Evolutionary conservation across 2,113 vertebrate genomes (phyloP).

Genomic region (Poeciliopsis occidentalis): DNA sequence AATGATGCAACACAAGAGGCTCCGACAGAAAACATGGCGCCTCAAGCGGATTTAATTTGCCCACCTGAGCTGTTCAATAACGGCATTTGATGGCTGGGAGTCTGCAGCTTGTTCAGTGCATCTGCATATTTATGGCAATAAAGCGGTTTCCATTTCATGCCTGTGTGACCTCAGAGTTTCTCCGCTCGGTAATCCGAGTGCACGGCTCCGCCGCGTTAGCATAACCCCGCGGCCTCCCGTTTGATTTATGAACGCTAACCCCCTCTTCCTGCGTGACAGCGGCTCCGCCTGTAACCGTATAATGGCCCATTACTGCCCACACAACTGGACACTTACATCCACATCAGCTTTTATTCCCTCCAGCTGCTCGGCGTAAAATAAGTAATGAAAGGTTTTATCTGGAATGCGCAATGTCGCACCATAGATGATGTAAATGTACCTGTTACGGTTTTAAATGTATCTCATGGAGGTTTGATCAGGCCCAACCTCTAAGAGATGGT

Average conservation of each 20-base stretch:
- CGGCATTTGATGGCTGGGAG: conserved; percentile 2
- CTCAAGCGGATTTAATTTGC: conserved; percentile 1
- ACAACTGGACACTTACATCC: conserved; percentile 47
- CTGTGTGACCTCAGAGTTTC: neutral
- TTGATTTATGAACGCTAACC: conserved; percentile 39
- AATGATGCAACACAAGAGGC: neutral
- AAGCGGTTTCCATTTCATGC: conserved; percentile 27
- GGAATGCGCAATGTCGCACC: conserved; percentile 26
- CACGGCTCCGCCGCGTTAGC: conserved; percentile 15
- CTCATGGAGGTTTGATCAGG: too few relatives aligned
- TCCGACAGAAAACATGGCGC: neutral
- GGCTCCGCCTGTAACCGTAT: conserved; percentile 31
- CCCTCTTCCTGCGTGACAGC: conserved; percentile 20
- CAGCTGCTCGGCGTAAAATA: conserved; percentile 58
- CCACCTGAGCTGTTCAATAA: conserved; percentile 4
- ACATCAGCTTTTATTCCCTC: conserved; percentile 49
- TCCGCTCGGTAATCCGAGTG: neutral
- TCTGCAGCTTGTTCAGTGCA: conserved; percentile 11
- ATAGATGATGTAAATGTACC: neutral
- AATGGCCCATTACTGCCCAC: conserved; percentile 48
- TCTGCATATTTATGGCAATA: conserved; percentile 30
- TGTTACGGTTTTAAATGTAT: neutral
- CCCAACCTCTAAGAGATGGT: too few relatives aligned
- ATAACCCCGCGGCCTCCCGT: neutral
- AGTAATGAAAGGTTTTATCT: conserved; percentile 64